A percentile compares a stretch with the other conserved stretches of the same genome.
Evolutionary conservation across 2,888 invertebrate genomes (phyloP).

Genomic region (Pyrocoelia pectoralis): DNA sequence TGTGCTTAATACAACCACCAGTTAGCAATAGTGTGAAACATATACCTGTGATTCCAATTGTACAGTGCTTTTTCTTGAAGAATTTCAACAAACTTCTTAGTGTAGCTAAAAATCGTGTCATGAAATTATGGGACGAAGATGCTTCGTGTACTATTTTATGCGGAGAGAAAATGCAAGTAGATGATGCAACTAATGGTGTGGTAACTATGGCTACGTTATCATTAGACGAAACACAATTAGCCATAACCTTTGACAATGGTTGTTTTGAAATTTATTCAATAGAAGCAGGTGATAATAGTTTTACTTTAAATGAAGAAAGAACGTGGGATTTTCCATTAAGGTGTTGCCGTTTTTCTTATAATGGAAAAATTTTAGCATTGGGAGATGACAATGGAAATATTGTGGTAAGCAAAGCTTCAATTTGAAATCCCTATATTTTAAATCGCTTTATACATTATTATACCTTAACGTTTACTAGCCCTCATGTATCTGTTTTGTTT

Average conservation of each 20-base stretch:
- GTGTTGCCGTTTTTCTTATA: slow-evolving; percentile 58
- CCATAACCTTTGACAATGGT: slow-evolving; percentile 40
- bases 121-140: slow-evolving; percentile 40
- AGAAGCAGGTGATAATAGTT: slow-evolving; percentile 15
- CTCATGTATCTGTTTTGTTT: no score
- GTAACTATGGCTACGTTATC: slow-evolving; percentile 42
- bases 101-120: slow-evolving; percentile 35
- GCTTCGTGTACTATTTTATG: slow-evolving; percentile 27
- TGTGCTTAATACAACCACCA: slow-evolving; percentile 28
- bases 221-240: slow-evolving; percentile 38
- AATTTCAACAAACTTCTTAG: slow-evolving; percentile 27
- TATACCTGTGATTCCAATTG: slow-evolving; percentile 32
- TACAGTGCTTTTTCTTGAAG: slow-evolving; percentile 37
- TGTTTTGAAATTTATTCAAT: slow-evolving; percentile 40
- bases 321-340: slow-evolving; percentile 38
- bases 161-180: slow-evolving; percentile 35
- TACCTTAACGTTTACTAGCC: no score
- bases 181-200: slow-evolving; percentile 10
- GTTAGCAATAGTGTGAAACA: slow-evolving; percentile 14
- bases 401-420: slow-evolving; percentile 60
- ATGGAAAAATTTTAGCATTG: slow-evolving; percentile 68
- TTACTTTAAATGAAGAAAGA: slow-evolving; percentile 24
- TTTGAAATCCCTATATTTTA: no score
- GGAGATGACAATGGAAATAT: slow-evolving; percentile 71
- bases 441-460: no score